Conservation (phyloP, 2,797 vertebrate species). For the Saxicola maurus region DNA sequence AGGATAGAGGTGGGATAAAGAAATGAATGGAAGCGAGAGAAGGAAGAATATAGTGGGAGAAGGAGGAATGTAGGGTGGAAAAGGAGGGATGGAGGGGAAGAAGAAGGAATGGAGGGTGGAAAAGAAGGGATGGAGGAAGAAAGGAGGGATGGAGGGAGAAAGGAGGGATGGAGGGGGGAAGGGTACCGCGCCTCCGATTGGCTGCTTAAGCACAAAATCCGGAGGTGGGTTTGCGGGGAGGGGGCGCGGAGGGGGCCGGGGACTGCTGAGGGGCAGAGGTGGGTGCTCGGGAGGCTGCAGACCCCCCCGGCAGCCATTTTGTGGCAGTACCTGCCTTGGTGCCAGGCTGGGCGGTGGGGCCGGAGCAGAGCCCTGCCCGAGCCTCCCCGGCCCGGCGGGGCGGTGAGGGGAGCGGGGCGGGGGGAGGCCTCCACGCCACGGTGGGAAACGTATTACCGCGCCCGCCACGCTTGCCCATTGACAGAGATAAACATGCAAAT, state of each 20-base stretch:
- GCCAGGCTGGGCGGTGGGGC: neutral
- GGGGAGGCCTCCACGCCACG: neutral
- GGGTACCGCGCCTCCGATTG: neutral
- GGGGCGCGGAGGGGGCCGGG: neutral
- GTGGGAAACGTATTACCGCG: constrained; percentile 36
- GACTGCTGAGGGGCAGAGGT: neutral
- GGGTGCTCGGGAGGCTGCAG: neutral
- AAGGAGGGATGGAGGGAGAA: neutral
- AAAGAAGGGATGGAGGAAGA: neutral
- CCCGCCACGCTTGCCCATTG: constrained; percentile 43
- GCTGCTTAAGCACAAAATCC: constrained; percentile 27
- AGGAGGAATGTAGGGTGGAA: neutral
- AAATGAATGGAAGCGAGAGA: neutral
- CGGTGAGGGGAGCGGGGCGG: neutral
- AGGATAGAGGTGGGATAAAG: neutral
- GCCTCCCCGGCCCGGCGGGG: neutral
- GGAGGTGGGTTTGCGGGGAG: neutral
- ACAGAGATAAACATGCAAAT: constrained; percentile 47
- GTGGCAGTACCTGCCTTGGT: constrained; percentile 7
- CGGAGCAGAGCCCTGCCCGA: neutral
- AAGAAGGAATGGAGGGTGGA: neutral
- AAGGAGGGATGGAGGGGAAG: too few species aligned
- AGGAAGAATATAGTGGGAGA: neutral
- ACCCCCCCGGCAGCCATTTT: constrained; percentile 25
- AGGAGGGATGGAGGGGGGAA: neutral